Percentiles rank a stretch among this genome's conserved stretches.
Conservation (phyloP, 2,888 invertebrate species). For the Sclerodermus sp. region DNA sequence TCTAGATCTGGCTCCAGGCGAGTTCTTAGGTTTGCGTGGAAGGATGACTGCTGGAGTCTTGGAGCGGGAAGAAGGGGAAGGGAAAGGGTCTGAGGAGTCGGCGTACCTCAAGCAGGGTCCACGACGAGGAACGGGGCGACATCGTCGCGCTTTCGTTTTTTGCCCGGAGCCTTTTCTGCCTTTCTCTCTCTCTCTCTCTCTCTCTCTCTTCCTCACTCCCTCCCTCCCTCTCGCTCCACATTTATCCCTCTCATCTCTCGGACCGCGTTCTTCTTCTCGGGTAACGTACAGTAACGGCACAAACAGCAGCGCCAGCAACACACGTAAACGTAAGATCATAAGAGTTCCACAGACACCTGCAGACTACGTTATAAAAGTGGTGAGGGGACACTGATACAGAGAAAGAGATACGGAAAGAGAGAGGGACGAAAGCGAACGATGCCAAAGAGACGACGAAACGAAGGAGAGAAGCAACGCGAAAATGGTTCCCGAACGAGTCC, state of each 20-base stretch:
- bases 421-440: constrained; percentile 16
- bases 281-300: too few relatives aligned
- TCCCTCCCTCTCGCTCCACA: background rate
- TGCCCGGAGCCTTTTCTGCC: constrained; percentile 25
- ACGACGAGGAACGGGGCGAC: constrained; percentile 27
- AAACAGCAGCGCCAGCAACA: background rate
- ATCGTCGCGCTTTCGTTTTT: constrained; percentile 32
- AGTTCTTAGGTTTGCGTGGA: background rate
- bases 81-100: constrained; percentile 10
- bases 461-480: constrained; percentile 34
- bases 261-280: too few relatives aligned
- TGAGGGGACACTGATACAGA: constrained; percentile 1
- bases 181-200: constrained; percentile 3
- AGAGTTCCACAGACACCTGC: constrained; percentile 27
- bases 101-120: constrained; percentile 27
- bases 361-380: constrained; percentile 10
- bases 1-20: too few relatives aligned
- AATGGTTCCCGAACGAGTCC: constrained; percentile 36
- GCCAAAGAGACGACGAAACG: constrained; percentile 36
- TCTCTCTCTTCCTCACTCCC: constrained; percentile 5
- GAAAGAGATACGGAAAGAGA: constrained; percentile 4
- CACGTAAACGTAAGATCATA: constrained; percentile 1
- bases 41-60: background rate
- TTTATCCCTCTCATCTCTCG: background rate
- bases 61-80: constrained; percentile 4